phyloP scores from a whole-genome alignment of 2,797 vertebrate genomes.

The Aulostomus chinensis region DNA sequence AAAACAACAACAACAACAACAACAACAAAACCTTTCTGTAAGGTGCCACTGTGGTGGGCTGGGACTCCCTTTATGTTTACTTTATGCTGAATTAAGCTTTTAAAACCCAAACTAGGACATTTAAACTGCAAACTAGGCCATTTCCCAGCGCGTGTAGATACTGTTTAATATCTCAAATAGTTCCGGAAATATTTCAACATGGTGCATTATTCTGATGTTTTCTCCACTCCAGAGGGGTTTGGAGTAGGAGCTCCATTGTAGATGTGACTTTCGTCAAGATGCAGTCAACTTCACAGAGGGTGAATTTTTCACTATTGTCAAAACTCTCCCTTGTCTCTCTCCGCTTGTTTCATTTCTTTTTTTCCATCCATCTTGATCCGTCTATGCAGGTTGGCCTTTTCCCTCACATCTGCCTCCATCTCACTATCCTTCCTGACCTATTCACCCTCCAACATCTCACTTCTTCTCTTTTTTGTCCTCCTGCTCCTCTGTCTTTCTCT shows the following conservation, averaged over 20 bases:
- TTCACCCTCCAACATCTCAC: constrained; percentile 31
- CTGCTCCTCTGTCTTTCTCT: constrained; percentile 7
- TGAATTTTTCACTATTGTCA: constrained; percentile 5
- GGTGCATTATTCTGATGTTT: constrained; percentile 42
- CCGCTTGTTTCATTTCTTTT: constrained; percentile 4
- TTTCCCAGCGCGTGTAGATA: constrained; percentile 15
- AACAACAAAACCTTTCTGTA: background rate
- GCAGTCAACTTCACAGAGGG: constrained; percentile 19
- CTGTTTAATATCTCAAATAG: constrained; percentile 46
- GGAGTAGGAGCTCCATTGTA: constrained; percentile 26
- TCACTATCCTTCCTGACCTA: constrained; percentile 31
- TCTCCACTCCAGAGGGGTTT: constrained; percentile 29
- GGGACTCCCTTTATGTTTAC: constrained; percentile 19
- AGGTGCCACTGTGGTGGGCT: constrained; percentile 17
- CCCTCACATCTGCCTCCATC: constrained; percentile 12
- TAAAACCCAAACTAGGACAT: constrained; percentile 44
- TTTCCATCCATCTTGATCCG: constrained; percentile 16
- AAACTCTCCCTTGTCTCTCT: background rate
- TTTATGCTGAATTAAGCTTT: constrained; percentile 40
- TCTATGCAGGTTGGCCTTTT: constrained; percentile 28
- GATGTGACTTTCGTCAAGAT: constrained; percentile 29
- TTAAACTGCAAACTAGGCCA: constrained; percentile 48
- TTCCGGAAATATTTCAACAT: constrained; percentile 42
- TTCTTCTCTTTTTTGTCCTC: constrained; percentile 34
- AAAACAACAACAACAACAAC: too few species aligned